Conservation (phyloP, 2,888 invertebrate species). For the Priocnemis perturbator region DNA sequence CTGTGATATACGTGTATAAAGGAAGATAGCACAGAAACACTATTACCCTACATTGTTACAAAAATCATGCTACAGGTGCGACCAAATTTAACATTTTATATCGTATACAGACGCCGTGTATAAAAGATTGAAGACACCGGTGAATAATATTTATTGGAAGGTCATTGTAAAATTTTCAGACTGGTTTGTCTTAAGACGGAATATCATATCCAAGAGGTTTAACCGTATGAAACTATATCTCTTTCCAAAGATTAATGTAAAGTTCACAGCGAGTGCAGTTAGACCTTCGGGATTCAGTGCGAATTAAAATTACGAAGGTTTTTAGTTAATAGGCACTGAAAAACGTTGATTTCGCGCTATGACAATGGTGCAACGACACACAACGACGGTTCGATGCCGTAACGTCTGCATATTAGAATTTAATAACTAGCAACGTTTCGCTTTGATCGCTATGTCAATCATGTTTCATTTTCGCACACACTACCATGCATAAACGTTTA, state of each 20-base stretch:
- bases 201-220: conserved; percentile 1
- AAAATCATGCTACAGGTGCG: conserved; percentile 44
- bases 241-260: conserved; percentile 42
- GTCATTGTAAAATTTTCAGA: background rate
- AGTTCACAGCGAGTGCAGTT: conserved; percentile 15
- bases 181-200: conserved; percentile 1
- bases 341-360: conserved; percentile 22
- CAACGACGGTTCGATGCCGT: background rate
- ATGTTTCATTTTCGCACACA: conserved; percentile 23
- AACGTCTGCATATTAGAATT: conserved; percentile 1
- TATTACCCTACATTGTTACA: conserved; percentile 43
- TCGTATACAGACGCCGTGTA: conserved; percentile 10
- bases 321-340: conserved; percentile 18
- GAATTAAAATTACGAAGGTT: conserved; percentile 19
- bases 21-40: conserved; percentile 41
- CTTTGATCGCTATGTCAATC: conserved; percentile 21
- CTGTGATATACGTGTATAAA: conserved; percentile 60
- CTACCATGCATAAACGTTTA: conserved; percentile 9
- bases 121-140: conserved; percentile 18
- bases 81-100: conserved; percentile 58
- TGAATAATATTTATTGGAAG: conserved; percentile 12
- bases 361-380: conserved; percentile 9
- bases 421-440: conserved; percentile 30
- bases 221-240: background rate
- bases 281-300: conserved; percentile 16